Base-by-base conservation (phyloP, 2,888 invertebrate species). In the Nipponacmea schrenckii region DNA sequence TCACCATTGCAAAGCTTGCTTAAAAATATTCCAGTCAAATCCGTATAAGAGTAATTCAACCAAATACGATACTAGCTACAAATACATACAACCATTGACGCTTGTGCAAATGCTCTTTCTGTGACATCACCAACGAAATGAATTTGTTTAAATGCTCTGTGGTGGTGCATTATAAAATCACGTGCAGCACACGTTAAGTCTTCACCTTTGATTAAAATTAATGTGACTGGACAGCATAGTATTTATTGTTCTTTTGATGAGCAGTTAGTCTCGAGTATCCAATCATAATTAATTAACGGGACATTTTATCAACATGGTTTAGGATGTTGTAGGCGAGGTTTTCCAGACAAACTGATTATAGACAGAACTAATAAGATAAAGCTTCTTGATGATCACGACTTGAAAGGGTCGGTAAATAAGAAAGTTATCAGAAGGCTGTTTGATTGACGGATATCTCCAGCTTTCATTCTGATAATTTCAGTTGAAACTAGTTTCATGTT, bases 221-320 rank as follows among this genome's bases (percentile, higher is more conserved):
- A 56, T 56, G 12, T 12, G 56, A 56, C 24, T 56, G 56, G 56
- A 56, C 56, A 56, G 56, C 20, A 56, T 12, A 15, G 12, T 56
- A 20, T 56, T 56, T 56, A 56, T 56, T 56, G 56, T 56, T 56
- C 56, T 24, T 56, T 56, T 56, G 56, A 56, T 14, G 56, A 56
- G 20, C 56, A 56, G 20, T 10, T 56, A 24, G 56, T 24, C 56
- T 24, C 56, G 24, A 56, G 56, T 56, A 24, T 20, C 56, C 56
- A 56, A 56, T 56, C 56, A 56, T 56, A 56, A 56, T 56, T 24
- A 56, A 56, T 56, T 56, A 56, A 56, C 56, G 56, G 56, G n/a
- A 24, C 24, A 56, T 24, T 24, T 56, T 56, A 56, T 56, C 56
- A 56, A 10, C 12, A 24, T 20, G 12, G 20, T 56, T 24, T 8